Base-by-base conservation (phyloP, 2,797 vertebrate species). In the Propithecus perrieri region DNA sequence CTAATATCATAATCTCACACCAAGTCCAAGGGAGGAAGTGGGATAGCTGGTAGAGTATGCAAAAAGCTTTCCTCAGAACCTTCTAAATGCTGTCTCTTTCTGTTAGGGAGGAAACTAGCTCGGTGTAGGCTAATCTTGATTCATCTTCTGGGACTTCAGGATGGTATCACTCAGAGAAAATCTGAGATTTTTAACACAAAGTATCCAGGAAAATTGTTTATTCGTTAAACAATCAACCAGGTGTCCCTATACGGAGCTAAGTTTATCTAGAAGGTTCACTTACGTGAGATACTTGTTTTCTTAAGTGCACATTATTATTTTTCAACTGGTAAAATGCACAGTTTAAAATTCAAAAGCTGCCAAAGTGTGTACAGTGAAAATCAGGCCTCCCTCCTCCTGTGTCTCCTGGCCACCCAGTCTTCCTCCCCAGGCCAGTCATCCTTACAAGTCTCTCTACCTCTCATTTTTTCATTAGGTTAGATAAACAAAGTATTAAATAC, bases 341-440 rank as follows among this genome's bases (percentile, higher is more conserved):
- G 41, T 35, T 91, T 91, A 86, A 94, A 93, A 93, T 57, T 79
- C 28, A 65, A 35, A 65, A 74, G 48, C 12, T 91, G 83, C 11
- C 50, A 57, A 92, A 63, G 24, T 74, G 6, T 92, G 30, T 89
- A 1, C 14, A 20, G n/a, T 57, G 30, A 69, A 74, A 78, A 35
- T 14, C 18, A 18, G 28, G 5, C 43, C 8, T 76, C 4, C 30
- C 0, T 89, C 20, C 38, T 38, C 38, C 35, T 22, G 7, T 95
- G 18, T 28, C 48, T 75, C 61, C 71, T 13, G 55, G 17, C 17
- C 50, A 12, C 35, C 24, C 41, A 6, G 1, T 55, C 87, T 78
- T 28, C 35, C 12, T 67, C 10, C 30, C 35, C 13, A 15, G 17
- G 8, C 59, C 12, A 76, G 63, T 33, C 61, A 33, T 59, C 24